phyloP scores from a whole-genome alignment of 2,888 invertebrate species.

The Dasysyrphus albostriatus region DNA sequence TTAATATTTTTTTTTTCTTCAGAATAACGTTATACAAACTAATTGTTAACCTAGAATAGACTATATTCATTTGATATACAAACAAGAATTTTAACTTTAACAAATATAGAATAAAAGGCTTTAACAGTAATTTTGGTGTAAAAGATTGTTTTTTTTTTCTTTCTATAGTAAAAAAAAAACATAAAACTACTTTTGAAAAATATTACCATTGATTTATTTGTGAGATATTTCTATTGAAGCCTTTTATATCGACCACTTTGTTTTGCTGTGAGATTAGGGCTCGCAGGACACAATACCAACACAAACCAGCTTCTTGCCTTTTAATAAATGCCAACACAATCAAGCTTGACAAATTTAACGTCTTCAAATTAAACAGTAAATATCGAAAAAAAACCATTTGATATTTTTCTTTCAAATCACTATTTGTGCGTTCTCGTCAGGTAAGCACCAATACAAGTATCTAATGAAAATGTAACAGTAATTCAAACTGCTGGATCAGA shows the following conservation, averaged over 20 bases:
- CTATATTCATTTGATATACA: constrained; percentile 49
- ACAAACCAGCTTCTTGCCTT: neutral
- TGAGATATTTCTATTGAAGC: constrained; percentile 26
- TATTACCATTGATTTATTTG: constrained; percentile 24
- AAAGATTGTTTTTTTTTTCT: constrained; percentile 40
- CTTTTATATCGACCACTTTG: constrained; percentile 2
- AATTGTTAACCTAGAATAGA: constrained; percentile 50
- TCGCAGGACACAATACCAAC: neutral
- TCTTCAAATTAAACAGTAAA: too few relatives aligned
- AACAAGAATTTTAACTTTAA: constrained; percentile 63
- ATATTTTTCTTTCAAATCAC: neutral
- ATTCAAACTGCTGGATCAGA: neutral
- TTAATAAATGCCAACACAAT: neutral
- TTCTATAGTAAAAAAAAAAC: constrained; percentile 1
- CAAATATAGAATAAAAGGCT: constrained; percentile 61
- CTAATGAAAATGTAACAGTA: neutral
- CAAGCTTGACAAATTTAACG: constrained; percentile 23
- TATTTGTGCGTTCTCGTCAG: neutral
- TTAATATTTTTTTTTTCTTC: constrained; percentile 36
- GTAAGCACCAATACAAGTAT: neutral
- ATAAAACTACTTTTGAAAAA: constrained; percentile 25
- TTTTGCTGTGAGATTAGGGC: constrained; percentile 1
- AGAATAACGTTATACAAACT: constrained; percentile 52
- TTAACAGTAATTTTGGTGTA: constrained; percentile 72
- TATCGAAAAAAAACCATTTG: too few relatives aligned